phyloP scores from a whole-genome alignment of 2,888 invertebrate species.

The Tyria jacobaeae region DNA sequence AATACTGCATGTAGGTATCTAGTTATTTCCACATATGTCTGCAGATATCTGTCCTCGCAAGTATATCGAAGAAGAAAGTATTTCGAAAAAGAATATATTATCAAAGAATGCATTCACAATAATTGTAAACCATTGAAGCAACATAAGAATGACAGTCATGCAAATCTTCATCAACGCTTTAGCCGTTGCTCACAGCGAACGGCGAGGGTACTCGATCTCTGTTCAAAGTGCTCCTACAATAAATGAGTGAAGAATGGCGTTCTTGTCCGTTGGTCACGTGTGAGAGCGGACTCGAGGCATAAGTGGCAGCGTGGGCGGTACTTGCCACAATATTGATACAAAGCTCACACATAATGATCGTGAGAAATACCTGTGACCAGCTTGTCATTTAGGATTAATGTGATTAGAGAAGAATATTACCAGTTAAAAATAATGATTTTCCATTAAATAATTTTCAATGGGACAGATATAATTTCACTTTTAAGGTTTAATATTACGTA shows the following conservation, averaged over 20 bases:
- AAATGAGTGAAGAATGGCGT: conserved; percentile 68
- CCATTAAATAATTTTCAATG: conserved; percentile 15
- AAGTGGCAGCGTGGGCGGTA: conserved; percentile 81
- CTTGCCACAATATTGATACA: conserved; percentile 47
- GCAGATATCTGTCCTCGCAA: conserved; percentile 51
- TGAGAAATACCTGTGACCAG: conserved; percentile 68
- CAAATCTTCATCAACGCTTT: conserved; percentile 68
- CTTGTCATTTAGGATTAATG: conserved; percentile 54
- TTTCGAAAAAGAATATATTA: conserved; percentile 53
- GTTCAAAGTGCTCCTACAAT: conserved; percentile 54
- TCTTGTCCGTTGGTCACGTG: conserved; percentile 74
- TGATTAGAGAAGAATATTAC: conserved; percentile 34
- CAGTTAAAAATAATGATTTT: conserved; percentile 20
- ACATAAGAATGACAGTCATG: conserved; percentile 71
- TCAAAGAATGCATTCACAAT: conserved; percentile 58
- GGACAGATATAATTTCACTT: conserved; percentile 10
- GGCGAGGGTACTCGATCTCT: conserved; percentile 64
- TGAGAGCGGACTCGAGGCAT: conserved; percentile 75
- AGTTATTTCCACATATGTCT: conserved; percentile 40
- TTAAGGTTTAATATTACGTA: too few species aligned
- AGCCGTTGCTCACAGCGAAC: conserved; percentile 59
- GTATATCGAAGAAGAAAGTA: too few species aligned
- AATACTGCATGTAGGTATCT: background rate
- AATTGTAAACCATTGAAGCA: conserved; percentile 66
- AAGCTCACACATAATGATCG: conserved; percentile 64